These are phyloP conservation scores for Oxytorus armatus DNA, from an alignment of 2,888 invertebrate genomes.

Conservation along the genomic window DNA sequence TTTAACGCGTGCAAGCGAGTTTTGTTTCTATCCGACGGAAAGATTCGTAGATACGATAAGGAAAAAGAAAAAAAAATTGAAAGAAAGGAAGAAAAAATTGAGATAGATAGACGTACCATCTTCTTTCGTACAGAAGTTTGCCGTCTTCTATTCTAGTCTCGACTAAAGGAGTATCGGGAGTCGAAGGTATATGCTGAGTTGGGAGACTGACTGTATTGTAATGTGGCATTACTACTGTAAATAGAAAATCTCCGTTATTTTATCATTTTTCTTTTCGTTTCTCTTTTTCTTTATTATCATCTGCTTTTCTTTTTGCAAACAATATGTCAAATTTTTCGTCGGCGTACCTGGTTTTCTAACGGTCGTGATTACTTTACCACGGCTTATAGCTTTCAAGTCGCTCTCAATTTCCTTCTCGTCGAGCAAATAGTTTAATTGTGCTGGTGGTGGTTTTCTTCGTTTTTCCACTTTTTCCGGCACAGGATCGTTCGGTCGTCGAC, in stretches of 20 bases:
- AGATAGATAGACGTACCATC: constrained; percentile 88
- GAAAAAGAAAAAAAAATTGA: constrained; percentile 47
- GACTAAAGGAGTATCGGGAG: constrained; percentile 85
- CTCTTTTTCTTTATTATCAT: constrained; percentile 1
- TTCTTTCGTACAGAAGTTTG: constrained; percentile 95
- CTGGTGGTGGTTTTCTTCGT: constrained; percentile 92
- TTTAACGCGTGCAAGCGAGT: background rate
- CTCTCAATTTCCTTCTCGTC: constrained; percentile 96
- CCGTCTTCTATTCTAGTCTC: constrained; percentile 98
- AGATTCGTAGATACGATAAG: background rate
- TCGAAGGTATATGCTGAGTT: constrained; percentile 81
- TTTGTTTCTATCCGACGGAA: background rate
- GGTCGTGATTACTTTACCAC: constrained; percentile 86
- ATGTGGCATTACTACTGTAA: constrained; percentile 79
- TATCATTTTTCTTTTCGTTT: constrained; percentile 41
- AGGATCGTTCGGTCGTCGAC: constrained; percentile 97
- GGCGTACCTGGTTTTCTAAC: constrained; percentile 86
- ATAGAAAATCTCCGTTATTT: constrained; percentile 68
- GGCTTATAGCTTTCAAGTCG: constrained; percentile 92
- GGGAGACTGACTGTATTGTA: constrained; percentile 79
- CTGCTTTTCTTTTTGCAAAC: constrained; percentile 14
- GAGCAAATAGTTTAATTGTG: constrained; percentile 93
- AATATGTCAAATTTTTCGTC: constrained; percentile 10
- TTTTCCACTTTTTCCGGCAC: constrained; percentile 94
- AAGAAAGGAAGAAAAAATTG: constrained; percentile 52